These are phyloP conservation scores for Brachylomia viminalis DNA, from an alignment of 2,888 invertebrate genomes.

Conservation along the genomic window DNA sequence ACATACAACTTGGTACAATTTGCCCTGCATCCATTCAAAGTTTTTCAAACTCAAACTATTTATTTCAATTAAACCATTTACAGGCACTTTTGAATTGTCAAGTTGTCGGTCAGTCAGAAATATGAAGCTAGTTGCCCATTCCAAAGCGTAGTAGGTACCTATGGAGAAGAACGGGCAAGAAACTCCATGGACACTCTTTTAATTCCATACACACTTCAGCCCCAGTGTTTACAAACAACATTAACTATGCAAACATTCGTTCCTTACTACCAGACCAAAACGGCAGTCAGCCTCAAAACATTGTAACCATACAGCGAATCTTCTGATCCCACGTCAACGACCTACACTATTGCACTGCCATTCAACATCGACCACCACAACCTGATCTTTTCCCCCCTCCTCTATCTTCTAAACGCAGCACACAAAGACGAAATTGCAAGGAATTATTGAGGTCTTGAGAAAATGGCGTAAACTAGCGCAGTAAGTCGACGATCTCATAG, in stretches of 20 bases:
- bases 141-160: too few species aligned
- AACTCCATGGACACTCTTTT: too few species aligned
- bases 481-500: conserved; percentile 61
- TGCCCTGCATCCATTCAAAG: neutral
- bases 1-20: neutral
- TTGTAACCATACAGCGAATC: conserved; percentile 48
- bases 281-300: conserved; percentile 39
- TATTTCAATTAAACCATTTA: too few species aligned
- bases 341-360: conserved; percentile 70
- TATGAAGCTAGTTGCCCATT: too few species aligned
- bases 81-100: too few species aligned
- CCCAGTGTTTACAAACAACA: conserved; percentile 42
- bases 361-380: conserved; percentile 63
- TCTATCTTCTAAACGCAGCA: conserved; percentile 5
- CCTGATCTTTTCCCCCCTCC: conserved; percentile 54
- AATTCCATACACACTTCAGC: neutral
- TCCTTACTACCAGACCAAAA: conserved; percentile 22
- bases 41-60: too few species aligned
- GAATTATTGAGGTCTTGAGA: conserved; percentile 39
- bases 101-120: too few species aligned
- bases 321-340: conserved; percentile 71
- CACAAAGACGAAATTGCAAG: conserved; percentile 45
- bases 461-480: conserved; percentile 42
- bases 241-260: conserved; percentile 19
- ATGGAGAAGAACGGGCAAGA: too few species aligned